Evolutionary conservation across 2,888 invertebrate genomes (phyloP), one percentile per base, ranked within the genome.

Genomic region (Epistrophe grossulariae): DNA sequence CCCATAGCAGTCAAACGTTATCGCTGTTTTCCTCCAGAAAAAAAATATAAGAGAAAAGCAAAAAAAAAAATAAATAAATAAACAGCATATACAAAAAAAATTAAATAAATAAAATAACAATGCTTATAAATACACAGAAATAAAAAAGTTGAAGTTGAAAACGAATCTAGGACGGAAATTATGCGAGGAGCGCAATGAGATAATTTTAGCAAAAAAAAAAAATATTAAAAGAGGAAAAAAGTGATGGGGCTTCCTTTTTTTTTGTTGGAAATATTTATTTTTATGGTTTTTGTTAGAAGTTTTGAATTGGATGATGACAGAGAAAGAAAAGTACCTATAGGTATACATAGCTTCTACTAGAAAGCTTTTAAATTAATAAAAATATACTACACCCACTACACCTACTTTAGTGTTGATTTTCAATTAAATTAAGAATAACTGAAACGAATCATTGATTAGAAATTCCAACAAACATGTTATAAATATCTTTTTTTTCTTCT

Each of bases 161-260:
- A 28, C 52, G 17, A 70, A 70, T 84, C 83, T 84, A 52, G 83
- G 83, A 70, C 83, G 83, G 79, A 84, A 79, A 79, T 84, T 70
- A 70, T 84, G 72, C 66, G 62, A 62, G 79, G 77, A 66, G 31
- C 55, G 74, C 79, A 74, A 70, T 59, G 64, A 74, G 83, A 84
- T 84, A 79, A 83, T 83, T 84, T 79, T 48, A 70, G 74, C 48
- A 24, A 24, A 24, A 24, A 24, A 24, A 24, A 55, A 38, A 57
- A 72, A 57, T 38, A 70, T 24, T 24, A 66, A 57, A 28, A 40
- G 24, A 9, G 9, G 7, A 78, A n/a, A 35, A 24, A 38, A 74
- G 38, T 43, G 17, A 40, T 24, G 62, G 40, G 9, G 28, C 9
- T 59, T 59, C 5, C 11, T 71, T 40, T 64, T 77, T 55, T 55